Base-by-base conservation (phyloP, 2,888 invertebrate species). In the Parnassius mnemosyne region DNA sequence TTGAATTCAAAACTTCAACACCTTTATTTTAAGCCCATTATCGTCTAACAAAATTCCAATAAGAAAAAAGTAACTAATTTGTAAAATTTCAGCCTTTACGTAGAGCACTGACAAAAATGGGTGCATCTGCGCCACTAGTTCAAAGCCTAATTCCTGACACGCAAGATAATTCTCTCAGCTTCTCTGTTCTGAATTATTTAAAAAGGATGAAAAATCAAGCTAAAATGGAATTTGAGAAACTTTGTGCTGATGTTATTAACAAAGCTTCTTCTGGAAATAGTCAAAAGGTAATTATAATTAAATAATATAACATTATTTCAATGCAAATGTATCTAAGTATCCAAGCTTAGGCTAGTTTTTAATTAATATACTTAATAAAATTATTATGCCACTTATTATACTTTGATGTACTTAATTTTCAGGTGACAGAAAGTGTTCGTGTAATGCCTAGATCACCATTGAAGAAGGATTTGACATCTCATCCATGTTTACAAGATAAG, bases 161-260 rank as follows among this genome's bases (percentile, higher is more conserved):
- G 70, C 94, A 97, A 79, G 98, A 99, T 81, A 98, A 96, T 83
- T 96, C 96, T 68, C 93, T 99, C 65, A 98, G 97, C 78, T 98
- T 97, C 83, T 96, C 96, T 65, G 97, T 99, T 53, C 94, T 97
- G 66, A 98, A 97, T 85, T 98, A 99, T 85, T 92, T 99, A 79
- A 99, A 98, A 87, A 95, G 98, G 83, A 93, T 99, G 73, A 99
- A 99, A 90, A 98, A 97, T 84, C 96, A 97, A 83, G 98, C 97
- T 20, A 97, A 97, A 86, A 93, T 95, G 60, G 97, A 97, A 82
- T 97, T 97, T 78, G 97, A 97, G 81, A 95, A 96, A 78, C 92
- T 97, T 51, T 97, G 97, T 74, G 94, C 94, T 66, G 96, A 96
- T 76, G 95, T 96, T 66, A 93, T 94, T 71, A 94, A 94, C 70